Base-by-base conservation (phyloP, 2,888 invertebrate species). In the Heliconius sara region DNA sequence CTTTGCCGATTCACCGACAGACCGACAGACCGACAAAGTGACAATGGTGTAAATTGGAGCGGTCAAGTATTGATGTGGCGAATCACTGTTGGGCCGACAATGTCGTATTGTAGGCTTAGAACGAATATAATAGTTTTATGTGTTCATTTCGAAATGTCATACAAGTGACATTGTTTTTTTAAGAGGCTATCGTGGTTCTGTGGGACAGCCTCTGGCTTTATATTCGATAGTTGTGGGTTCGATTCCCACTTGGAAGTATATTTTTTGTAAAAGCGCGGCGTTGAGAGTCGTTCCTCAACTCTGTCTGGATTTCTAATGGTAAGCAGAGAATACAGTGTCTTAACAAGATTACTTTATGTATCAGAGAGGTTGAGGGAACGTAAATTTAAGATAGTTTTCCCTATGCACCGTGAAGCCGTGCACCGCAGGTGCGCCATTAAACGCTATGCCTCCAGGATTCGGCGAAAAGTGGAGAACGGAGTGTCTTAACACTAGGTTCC, bases 81-180 rank as follows among this genome's bases (percentile, higher is more conserved):
- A 94, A 94, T 94, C 93, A 91, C 90, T 94, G 93, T 94, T 94
- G 93, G 91, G 85, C 87, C 87, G 83, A 83, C 83, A 84, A 84
- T 85, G 85, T 85, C 83, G 84, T 80, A 82, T 65, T 76, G 82
- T 84, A 81, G 85, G 81, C 79, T 80, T 79, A 60, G 57, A 75
- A 63, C 16, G 27, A 68, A 47, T 70, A 47, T 70, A 70, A 65
- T 47, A 74, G 57, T 39, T 63, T 72, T 65, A 57, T 22, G 22
- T 72, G 72, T 79, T 66, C 76, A 57, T 67, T 63, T 73, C 68
- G 60, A 47, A 43, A 76, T 57, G 47, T 67, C 30, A 47, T 52
- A 27, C 27, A 27, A 27, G 27, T 27, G 27, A 27, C 27, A 27
- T 67, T 34, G 30, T 66, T 70, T 16, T 1, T 68, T n/a, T 39